Evolutionary conservation across 1,140 invertebrate species (phyloP), one percentile per base, ranked within the genome.

Genomic region (Mya arenaria): DNA sequence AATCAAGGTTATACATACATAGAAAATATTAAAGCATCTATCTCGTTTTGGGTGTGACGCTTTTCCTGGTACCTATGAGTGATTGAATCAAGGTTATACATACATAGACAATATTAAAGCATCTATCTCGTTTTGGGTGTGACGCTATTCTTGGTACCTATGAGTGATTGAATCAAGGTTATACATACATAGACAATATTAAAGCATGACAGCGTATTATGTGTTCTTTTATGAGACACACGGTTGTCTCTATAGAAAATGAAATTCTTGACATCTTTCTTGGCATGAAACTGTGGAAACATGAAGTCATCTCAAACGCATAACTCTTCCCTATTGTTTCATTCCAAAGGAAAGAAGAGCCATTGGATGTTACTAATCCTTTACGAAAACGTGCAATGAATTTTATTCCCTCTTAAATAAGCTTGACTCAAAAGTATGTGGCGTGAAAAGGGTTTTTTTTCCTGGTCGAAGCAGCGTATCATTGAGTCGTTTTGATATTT

Each of bases 181-280:
- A 34, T 13, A 74, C 36, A 39, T 60, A 23, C 13, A 1, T 36
- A 74, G 3, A 30, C 55, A 60, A 25, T 60, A 74, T 56, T 56
- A 74, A 17, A 62, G 32, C 72, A 74, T 74, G 5, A 13, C 28
- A 23, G 60, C 52, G 41, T 74, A 74, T 30, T 39, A 74, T 1
- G 34, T 10, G n/a, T 62, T 74, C 30, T 74, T 74, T 74, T 74
- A 39, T 74, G 72, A 6, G 72, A n/a, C 0, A 28, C 19, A 62
- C 55, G 60, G 36, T 74, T 74, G 56, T 74, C 72, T 60, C 72
- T 74, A 36, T 74, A 74, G 17, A 74, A 74, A 13, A 62, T 62
- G 23, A 74, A 74, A 3, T 74, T 37, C 19, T 62, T 60, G n/a
- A 25, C 41, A 39, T 36, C 55, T 17, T 23, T 19, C 25, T 5